These are phyloP conservation scores for Drosophila ficusphila DNA, from an alignment of 1,140 invertebrate species.

Conservation along the genomic window DNA sequence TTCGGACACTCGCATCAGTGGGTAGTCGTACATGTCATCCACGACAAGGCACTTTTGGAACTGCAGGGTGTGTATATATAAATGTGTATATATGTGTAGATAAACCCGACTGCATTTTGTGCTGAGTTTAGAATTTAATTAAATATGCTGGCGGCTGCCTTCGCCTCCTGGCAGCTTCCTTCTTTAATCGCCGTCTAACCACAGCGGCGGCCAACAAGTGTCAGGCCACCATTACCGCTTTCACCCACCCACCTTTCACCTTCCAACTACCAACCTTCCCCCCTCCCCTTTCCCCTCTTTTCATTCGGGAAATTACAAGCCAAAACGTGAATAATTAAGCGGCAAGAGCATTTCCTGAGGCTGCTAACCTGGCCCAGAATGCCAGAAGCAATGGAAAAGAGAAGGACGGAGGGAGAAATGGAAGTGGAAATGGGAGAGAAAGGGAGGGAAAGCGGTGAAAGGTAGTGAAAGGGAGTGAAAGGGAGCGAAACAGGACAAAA, in stretches of 20 bases:
- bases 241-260: neutral
- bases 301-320: conserved; percentile 64
- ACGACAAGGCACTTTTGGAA: no score
- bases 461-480: neutral
- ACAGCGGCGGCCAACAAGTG: conserved; percentile 53
- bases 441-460: neutral
- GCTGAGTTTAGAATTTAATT: conserved; percentile 64
- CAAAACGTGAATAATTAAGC: conserved; percentile 63
- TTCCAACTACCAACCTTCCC: neutral
- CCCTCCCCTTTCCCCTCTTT: neutral
- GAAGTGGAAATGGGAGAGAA: no score
- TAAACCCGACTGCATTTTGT: conserved; percentile 36
- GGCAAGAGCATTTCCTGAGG: conserved; percentile 56
- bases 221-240: conserved; percentile 11
- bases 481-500: neutral
- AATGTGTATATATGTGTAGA: no score
- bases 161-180: conserved; percentile 23
- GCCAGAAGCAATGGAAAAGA: neutral
- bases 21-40: no score
- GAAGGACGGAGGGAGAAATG: neutral
- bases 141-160: conserved; percentile 47
- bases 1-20: no score
- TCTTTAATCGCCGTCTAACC: conserved; percentile 52
- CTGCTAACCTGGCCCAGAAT: conserved; percentile 24
- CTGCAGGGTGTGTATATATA: no score